phyloP scores from a whole-genome alignment of 2,888 invertebrate species.

The Cephalotes varians region DNA sequence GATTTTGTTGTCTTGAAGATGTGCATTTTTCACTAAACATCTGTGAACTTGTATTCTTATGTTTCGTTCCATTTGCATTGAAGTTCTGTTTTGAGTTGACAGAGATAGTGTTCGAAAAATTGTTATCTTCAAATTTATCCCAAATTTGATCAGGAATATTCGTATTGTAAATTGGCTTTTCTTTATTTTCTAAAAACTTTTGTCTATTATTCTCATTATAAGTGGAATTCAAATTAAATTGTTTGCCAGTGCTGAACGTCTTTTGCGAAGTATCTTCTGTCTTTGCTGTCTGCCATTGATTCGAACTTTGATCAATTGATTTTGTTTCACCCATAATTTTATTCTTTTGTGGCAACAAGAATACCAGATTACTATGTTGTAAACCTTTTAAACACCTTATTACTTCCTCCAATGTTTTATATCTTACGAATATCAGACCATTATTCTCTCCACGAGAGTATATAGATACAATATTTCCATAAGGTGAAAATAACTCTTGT shows the following conservation, averaged over 20 bases:
- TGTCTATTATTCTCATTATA: background rate
- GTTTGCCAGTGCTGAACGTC: background rate
- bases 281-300: background rate
- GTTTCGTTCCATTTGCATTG: background rate
- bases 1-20: background rate
- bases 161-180: background rate
- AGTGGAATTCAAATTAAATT: background rate
- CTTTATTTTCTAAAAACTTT: background rate
- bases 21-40: background rate
- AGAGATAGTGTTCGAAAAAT: background rate
- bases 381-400: slow-evolving; percentile 60
- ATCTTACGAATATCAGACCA: slow-evolving; percentile 76
- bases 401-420: slow-evolving; percentile 60
- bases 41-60: background rate
- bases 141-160: background rate
- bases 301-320: background rate
- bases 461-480: slow-evolving; percentile 70
- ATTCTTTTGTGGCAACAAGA: slow-evolving; percentile 53
- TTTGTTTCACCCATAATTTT: slow-evolving; percentile 3
- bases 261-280: background rate
- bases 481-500: slow-evolving; percentile 70
- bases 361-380: slow-evolving; percentile 44
- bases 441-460: slow-evolving; percentile 54
- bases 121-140: background rate
- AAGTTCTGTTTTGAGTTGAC: background rate